Conservation (phyloP, 2,113 vertebrate genomes). For the Lepidothrix coronata region DNA sequence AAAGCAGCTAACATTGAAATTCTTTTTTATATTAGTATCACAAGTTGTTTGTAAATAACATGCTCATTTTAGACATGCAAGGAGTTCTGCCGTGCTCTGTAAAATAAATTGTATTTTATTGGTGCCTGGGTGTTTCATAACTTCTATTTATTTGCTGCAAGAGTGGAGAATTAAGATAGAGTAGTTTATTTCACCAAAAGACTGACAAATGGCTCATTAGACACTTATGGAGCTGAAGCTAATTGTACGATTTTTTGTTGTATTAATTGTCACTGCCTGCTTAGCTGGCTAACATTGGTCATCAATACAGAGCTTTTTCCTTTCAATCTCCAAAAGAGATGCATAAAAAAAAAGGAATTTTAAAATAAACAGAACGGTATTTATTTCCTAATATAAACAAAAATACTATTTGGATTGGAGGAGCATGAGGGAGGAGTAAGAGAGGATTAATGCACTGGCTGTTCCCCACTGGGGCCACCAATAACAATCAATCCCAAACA, state of each 20-base stretch:
- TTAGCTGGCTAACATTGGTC: slow-evolving; percentile 67
- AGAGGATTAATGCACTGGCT: slow-evolving; percentile 58
- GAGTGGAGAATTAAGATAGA: slow-evolving; percentile 79
- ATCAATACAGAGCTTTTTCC: slow-evolving; percentile 32
- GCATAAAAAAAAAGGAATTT: background rate
- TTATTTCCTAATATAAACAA: slow-evolving; percentile 67
- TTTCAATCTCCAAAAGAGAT: background rate
- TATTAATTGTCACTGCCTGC: slow-evolving; percentile 71
- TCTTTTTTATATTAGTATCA: slow-evolving; percentile 70
- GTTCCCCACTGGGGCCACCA: slow-evolving; percentile 63
- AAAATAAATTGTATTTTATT: slow-evolving; percentile 81
- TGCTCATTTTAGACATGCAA: slow-evolving; percentile 73
- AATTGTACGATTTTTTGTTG: slow-evolving; percentile 71
- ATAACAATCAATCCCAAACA: slow-evolving; percentile 66
- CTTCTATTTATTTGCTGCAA: slow-evolving; percentile 81
- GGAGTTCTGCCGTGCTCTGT: slow-evolving; percentile 72
- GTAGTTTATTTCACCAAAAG: slow-evolving; percentile 79
- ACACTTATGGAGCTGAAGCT: slow-evolving; percentile 77
- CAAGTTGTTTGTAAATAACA: slow-evolving; percentile 78
- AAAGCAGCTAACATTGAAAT: slow-evolving; percentile 72
- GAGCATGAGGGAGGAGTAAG: slow-evolving; percentile 58
- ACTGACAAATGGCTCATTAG: slow-evolving; percentile 81
- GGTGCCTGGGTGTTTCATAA: slow-evolving; percentile 75
- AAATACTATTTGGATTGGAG: slow-evolving; percentile 61
- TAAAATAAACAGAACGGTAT: slow-evolving; percentile 41